These are phyloP conservation scores for Venturia canescens DNA, from an alignment of 1,140 invertebrate species.

Conservation along the genomic window DNA sequence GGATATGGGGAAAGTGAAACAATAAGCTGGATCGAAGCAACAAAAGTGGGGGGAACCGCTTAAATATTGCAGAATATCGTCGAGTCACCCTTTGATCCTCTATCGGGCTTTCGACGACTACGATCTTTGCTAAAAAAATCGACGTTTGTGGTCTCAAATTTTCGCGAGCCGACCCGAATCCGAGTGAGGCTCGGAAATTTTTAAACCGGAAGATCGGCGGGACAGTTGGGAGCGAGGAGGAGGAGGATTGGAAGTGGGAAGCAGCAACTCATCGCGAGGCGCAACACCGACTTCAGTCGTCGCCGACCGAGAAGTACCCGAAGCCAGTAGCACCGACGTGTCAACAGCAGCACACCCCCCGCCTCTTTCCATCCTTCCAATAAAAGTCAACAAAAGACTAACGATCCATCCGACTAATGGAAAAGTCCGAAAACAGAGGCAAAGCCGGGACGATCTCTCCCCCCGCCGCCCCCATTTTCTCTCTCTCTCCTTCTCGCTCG, in stretches of 20 bases:
- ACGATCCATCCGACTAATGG: conserved; percentile 78
- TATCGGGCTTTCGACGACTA: no score
- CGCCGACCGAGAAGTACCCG: conserved; percentile 30
- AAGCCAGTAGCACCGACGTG: conserved; percentile 42
- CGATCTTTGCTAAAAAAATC: no score
- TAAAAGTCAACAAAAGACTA: conserved; percentile 79
- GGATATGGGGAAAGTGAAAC: no score
- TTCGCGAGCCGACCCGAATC: background rate
- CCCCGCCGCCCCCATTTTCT: conserved; percentile 41
- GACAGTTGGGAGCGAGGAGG: background rate
- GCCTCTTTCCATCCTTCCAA: conserved; percentile 60
- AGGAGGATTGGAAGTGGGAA: background rate
- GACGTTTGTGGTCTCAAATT: background rate
- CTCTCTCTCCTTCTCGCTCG: conserved; percentile 43
- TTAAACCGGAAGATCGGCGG: background rate
- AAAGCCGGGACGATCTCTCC: conserved; percentile 64
- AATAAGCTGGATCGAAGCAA: no score
- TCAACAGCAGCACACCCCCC: conserved; percentile 51
- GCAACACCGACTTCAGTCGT: conserved; percentile 29
- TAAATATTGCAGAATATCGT: no score
- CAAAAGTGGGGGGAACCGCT: no score
- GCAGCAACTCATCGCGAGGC: conserved; percentile 8
- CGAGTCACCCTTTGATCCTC: no score
- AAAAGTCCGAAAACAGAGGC: conserved; percentile 78
- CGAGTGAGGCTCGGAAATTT: background rate